phyloP scores from a whole-genome alignment of 2,797 vertebrate species.

The Etheostoma perlongum region DNA sequence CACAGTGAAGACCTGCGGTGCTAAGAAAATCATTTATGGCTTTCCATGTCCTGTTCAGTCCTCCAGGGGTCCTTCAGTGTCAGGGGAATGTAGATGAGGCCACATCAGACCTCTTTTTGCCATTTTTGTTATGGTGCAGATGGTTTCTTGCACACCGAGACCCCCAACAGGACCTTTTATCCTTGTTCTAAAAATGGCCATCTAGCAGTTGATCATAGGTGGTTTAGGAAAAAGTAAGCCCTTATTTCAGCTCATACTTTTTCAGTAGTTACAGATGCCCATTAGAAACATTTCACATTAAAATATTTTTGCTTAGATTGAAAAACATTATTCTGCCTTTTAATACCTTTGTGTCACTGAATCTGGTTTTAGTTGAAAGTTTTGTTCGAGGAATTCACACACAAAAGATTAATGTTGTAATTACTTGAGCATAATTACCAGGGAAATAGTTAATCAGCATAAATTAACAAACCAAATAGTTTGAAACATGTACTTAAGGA shows the following conservation, averaged over 20 bases:
- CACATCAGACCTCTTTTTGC: conserved; percentile 42
- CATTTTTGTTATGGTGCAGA: conserved; percentile 43
- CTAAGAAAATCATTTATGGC: conserved; percentile 76
- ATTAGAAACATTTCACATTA: conserved; percentile 33
- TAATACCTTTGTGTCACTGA: conserved; percentile 42
- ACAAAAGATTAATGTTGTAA: conserved; percentile 74
- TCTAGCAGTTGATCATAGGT: conserved; percentile 46
- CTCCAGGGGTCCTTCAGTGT: conserved; percentile 62
- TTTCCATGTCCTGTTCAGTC: conserved; percentile 67
- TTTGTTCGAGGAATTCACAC: conserved; percentile 44
- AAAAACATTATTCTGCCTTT: conserved; percentile 46
- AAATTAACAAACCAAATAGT: conserved; percentile 71
- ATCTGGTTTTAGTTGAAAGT: conserved; percentile 44
- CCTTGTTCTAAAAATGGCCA: conserved; percentile 57
- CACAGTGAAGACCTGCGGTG: conserved; percentile 74
- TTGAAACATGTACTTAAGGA: conserved; percentile 54
- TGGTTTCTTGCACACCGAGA: conserved; percentile 37
- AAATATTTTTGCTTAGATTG: conserved; percentile 22
- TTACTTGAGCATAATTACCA: conserved; percentile 75
- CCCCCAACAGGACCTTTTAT: conserved; percentile 49
- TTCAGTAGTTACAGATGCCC: conserved; percentile 9
- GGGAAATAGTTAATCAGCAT: conserved; percentile 76
- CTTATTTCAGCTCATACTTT: conserved; percentile 40
- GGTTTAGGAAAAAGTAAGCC: conserved; percentile 24
- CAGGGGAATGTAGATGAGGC: conserved; percentile 76